Base-by-base conservation (phyloP, 2,797 vertebrate species). In the Pipistrellus pipistrellus region DNA sequence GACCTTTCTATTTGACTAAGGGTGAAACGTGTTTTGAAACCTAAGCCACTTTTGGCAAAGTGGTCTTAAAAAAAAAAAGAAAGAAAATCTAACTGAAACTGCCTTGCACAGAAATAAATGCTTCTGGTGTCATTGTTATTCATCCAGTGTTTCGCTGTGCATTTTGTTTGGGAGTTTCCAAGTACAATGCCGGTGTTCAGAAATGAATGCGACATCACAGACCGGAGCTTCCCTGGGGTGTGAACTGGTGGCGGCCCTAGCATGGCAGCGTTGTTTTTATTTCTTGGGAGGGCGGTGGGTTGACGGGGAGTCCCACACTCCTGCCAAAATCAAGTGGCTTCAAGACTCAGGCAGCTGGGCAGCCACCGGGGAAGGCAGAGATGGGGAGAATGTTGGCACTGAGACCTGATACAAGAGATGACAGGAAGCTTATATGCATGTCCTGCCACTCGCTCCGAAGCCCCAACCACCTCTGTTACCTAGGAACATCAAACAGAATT, bases 151-250 rank as follows among this genome's bases (percentile, higher is more conserved):
- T 92, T 89, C 86, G 83, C 81, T 38, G 18, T 95, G 94, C 85
- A 90, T 94, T 95, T 90, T 86, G 94, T 90, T 96, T 81, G 91
- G 96, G 91, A 86, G 93, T 96, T 96, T 91, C 82, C 62, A 94
- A 96, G 77, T 41, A 66, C 85, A 88, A 92, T 82, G 32, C 64
- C 57, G 83, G 41, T 46, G 88, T 88, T 95, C 73, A 81, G 90
- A 96, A 96, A 97, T 92, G 94, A 95, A 92, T 85, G 77, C 64
- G 0, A 64, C 91, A 90, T 88, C 95, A 90, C 87, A 95, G 85
- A 75, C 93, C 80, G 82, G 66, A n/a, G 55, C 73, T 69, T 96
- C 94, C 94, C 90, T 93, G 78, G 82, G 85, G 94, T 75, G n/a
- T 32, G 82, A 68, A 53, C 41, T 1, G 32, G 93, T 90, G 85